Percentiles rank a stretch among this genome's conserved stretches.
These are phyloP conservation scores for Panorpa germanica DNA, from an alignment of 2,888 invertebrate genomes.

Conservation along the genomic window DNA sequence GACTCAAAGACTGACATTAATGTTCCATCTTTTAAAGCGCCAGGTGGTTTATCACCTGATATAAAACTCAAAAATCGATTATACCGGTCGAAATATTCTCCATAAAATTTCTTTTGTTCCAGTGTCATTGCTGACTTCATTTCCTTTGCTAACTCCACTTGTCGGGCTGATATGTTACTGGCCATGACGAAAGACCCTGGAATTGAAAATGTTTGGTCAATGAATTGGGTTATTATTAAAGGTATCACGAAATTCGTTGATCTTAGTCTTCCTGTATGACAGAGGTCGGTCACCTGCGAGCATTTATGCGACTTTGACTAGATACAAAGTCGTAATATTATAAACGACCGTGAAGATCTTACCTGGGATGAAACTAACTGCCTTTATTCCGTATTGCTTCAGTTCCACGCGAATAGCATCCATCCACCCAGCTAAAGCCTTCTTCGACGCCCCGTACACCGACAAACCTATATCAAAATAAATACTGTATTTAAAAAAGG, in stretches of 20 bases:
- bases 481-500: not conserved
- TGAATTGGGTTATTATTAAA: not conserved
- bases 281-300: too few species aligned
- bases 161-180: conserved; percentile 48
- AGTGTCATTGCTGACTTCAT: conserved; percentile 43
- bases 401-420: conserved; percentile 56
- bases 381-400: conserved; percentile 46
- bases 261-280: too few species aligned
- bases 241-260: not conserved
- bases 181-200: conserved; percentile 47
- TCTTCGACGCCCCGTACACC: conserved; percentile 67
- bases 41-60: conserved; percentile 26
- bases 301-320: too few species aligned
- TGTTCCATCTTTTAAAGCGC: conserved; percentile 29
- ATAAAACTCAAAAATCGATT: conserved; percentile 33
- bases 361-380: conserved; percentile 62
- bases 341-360: too few species aligned
- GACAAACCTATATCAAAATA: conserved; percentile 24
- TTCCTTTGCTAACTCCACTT: conserved; percentile 34
- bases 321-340: not conserved
- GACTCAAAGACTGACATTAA: conserved; percentile 41
- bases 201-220: too few species aligned
- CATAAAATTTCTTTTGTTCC: conserved; percentile 44
- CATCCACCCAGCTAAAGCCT: conserved; percentile 54
- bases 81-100: conserved; percentile 41